These are phyloP conservation scores for Sinopyrophorus schimmeli DNA, from an alignment of 2,888 invertebrate species.

Conservation along the genomic window DNA sequence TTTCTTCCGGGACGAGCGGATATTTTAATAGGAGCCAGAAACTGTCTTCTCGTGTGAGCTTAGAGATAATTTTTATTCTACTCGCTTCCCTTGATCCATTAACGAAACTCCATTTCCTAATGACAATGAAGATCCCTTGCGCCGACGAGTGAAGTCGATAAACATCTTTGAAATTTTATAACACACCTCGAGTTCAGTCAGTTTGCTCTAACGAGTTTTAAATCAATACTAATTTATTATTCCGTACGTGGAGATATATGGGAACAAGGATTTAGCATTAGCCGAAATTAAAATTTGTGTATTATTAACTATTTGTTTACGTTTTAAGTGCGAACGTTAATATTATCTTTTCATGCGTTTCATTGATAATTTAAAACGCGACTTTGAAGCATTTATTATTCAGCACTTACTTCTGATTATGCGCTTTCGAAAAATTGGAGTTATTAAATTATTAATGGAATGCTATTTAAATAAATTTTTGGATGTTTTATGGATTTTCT, in stretches of 20 bases:
- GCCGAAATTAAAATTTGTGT: slow-evolving; percentile 3
- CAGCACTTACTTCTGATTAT: too few relatives aligned
- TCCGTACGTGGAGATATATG: slow-evolving; percentile 6
- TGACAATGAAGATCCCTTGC: slow-evolving; percentile 17
- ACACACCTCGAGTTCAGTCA: not conserved
- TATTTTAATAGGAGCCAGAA: slow-evolving; percentile 14
- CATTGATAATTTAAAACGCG: too few relatives aligned
- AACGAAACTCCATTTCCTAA: slow-evolving; percentile 18
- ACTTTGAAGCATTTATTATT: too few relatives aligned
- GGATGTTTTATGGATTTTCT: too few relatives aligned
- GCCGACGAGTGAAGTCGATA: slow-evolving; percentile 11
- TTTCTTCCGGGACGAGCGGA: not conserved
- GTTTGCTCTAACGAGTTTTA: slow-evolving; percentile 1
- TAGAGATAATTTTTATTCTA: slow-evolving; percentile 21
- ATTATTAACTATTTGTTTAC: too few relatives aligned
- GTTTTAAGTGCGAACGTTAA: too few relatives aligned
- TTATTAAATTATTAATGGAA: too few relatives aligned
- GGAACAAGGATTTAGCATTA: slow-evolving; percentile 8
- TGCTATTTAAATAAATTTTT: too few relatives aligned
- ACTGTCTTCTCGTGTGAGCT: slow-evolving; percentile 6
- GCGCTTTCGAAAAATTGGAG: too few relatives aligned
- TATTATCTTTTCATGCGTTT: too few relatives aligned
- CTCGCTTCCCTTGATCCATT: slow-evolving; percentile 17
- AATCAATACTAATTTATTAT: slow-evolving; percentile 13
- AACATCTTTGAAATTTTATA: slow-evolving; percentile 17